phyloP scores from a whole-genome alignment of 2,888 invertebrate species.

The Temnothorax rugatulus region DNA sequence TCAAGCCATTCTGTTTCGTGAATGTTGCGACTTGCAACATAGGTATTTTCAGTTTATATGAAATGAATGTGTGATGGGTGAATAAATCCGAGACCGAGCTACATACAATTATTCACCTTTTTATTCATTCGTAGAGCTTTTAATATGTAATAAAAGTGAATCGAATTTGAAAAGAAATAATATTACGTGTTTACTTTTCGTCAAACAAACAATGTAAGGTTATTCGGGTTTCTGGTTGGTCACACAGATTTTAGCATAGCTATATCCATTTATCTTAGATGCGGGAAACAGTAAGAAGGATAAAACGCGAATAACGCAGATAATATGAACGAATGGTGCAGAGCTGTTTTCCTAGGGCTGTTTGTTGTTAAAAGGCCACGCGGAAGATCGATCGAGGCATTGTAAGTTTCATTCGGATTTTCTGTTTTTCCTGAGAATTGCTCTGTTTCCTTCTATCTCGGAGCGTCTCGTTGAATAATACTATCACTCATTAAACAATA shows the following conservation, averaged over 20 bases:
- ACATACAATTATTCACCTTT: not conserved
- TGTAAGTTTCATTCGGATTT: slow-evolving; percentile 36
- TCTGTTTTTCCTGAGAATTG: slow-evolving; percentile 27
- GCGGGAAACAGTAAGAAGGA: not conserved
- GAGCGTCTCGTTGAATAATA: not conserved
- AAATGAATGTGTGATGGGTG: not conserved
- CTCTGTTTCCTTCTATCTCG: not conserved
- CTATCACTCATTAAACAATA: slow-evolving; percentile 27
- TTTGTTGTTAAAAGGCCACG: slow-evolving; percentile 31
- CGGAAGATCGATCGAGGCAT: slow-evolving; percentile 38
- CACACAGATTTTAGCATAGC: not conserved
- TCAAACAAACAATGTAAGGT: not conserved
- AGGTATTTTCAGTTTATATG: not conserved
- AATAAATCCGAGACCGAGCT: not conserved
- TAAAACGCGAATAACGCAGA: slow-evolving; percentile 20
- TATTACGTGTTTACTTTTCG: not conserved
- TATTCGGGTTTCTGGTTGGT: not conserved
- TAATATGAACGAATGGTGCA: slow-evolving; percentile 23
- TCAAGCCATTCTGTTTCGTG: slow-evolving; percentile 22
- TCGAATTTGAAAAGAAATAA: not conserved
- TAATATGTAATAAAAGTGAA: not conserved
- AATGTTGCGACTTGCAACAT: not conserved
- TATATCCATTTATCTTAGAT: slow-evolving; percentile 21
- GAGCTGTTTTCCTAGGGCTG: not conserved
- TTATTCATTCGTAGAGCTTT: not conserved